Percentiles rank a stretch among this genome's conserved stretches.
These are phyloP conservation scores for Sinocyclocheilus maitianheensis DNA, from an alignment of 2,113 vertebrate genomes.

Conservation along the genomic window DNA sequence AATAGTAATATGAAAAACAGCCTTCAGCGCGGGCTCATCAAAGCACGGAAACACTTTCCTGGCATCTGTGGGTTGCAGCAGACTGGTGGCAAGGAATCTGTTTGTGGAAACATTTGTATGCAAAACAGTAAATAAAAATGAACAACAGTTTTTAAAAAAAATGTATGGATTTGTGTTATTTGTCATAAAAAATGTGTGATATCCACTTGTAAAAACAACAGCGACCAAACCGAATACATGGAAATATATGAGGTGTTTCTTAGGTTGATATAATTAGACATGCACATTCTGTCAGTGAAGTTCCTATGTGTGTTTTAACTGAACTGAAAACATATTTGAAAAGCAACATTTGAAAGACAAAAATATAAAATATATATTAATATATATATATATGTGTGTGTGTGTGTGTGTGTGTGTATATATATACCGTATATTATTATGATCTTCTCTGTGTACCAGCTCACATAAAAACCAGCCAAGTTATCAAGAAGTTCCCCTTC, in stretches of 20 bases:
- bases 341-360: not conserved
- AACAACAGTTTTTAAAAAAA: not conserved
- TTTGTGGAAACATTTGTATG: constrained; percentile 24
- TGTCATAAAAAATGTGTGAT: not conserved
- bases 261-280: too few relatives aligned
- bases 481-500: constrained; percentile 71
- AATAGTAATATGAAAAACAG: constrained; percentile 80
- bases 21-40: constrained; percentile 93
- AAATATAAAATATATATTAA: not conserved
- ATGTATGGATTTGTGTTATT: not conserved
- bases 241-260: not conserved
- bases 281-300: not conserved
- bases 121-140: constrained; percentile 21
- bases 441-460: constrained; percentile 73
- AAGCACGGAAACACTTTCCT: constrained; percentile 94
- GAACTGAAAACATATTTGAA: not conserved
- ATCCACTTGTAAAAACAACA: not conserved
- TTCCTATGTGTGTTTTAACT: not conserved
- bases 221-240: not conserved
- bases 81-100: constrained; percentile 85
- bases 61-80: constrained; percentile 81
- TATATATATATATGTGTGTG: too few relatives aligned
- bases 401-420: too few relatives aligned
- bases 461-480: constrained; percentile 82
- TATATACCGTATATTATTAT: too few relatives aligned